Conservation (phyloP, 92 coral and sea anemone species). For the Porites cylindrica region DNA sequence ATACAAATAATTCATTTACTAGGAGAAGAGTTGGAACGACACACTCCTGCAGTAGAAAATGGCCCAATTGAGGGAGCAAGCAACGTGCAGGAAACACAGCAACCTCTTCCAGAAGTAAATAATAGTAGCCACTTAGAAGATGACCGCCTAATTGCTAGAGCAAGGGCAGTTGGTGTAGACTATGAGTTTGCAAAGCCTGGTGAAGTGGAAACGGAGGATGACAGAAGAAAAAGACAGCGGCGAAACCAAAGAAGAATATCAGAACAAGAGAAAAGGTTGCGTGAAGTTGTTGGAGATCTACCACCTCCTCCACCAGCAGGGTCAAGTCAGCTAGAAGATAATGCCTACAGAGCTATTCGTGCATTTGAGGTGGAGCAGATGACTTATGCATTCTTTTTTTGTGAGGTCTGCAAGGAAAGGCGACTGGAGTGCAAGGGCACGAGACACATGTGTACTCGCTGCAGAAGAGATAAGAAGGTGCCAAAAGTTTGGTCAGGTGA, state of each 20-base stretch:
- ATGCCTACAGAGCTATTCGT: constrained; percentile 31
- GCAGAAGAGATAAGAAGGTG: too few relatives aligned
- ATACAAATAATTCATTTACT: too few relatives aligned
- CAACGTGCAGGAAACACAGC: constrained; percentile 1
- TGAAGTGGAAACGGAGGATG: neutral
- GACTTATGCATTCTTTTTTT: constrained; percentile 31
- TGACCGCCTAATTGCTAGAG: too few relatives aligned
- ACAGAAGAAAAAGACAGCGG: constrained; percentile 21
- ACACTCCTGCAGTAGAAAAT: too few relatives aligned
- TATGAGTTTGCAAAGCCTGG: too few relatives aligned
- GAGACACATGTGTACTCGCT: too few relatives aligned
- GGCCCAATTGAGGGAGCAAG: neutral
- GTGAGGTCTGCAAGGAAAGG: constrained; percentile 60
- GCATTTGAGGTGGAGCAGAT: constrained; percentile 57
- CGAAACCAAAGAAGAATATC: constrained; percentile 11
- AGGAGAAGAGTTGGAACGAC: neutral
- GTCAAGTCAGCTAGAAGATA: constrained; percentile 35
- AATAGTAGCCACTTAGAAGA: too few relatives aligned
- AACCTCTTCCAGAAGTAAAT: constrained; percentile 1
- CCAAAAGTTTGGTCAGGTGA: too few relatives aligned
- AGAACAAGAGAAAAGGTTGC: constrained; percentile 26
- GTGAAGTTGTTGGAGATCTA: constrained; percentile 29
- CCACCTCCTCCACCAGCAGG: constrained; percentile 58
- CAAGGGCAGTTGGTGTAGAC: too few relatives aligned
- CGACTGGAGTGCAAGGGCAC: neutral